Percentiles rank a stretch among this genome's conserved stretches.
Conservation (phyloP, 2,888 invertebrate genomes). For the Hydrotaea cyrtoneurina region DNA sequence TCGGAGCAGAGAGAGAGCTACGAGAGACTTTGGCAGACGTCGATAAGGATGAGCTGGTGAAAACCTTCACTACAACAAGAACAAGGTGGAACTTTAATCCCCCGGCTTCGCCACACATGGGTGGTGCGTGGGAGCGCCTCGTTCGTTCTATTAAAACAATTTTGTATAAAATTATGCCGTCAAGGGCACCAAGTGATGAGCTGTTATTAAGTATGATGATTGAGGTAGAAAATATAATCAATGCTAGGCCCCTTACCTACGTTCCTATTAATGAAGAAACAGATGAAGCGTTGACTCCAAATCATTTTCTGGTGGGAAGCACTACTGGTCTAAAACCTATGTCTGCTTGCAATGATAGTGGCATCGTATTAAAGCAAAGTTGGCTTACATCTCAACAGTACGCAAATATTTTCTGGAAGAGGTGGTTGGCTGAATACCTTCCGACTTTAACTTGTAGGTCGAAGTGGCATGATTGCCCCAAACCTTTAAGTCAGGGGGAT, state of each 20-base stretch:
- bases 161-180: constrained; percentile 11
- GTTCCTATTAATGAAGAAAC: constrained; percentile 43
- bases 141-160: constrained; percentile 51
- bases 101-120: constrained; percentile 48
- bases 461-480: constrained; percentile 31
- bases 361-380: constrained; percentile 16
- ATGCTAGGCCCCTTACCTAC: constrained; percentile 6
- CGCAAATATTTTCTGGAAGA: constrained; percentile 35
- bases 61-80: constrained; percentile 32
- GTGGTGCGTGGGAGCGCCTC: constrained; percentile 31
- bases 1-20: constrained; percentile 40
- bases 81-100: constrained; percentile 47
- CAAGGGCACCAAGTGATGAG: constrained; percentile 27
- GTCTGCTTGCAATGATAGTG: constrained; percentile 24
- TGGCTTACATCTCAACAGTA: constrained; percentile 48
- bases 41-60: constrained; percentile 6
- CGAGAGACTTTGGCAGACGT: constrained; percentile 29
- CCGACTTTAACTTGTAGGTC: constrained; percentile 34
- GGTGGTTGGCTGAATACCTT: constrained; percentile 32
- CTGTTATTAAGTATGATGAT: background rate
- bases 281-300: constrained; percentile 44
- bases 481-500: constrained; percentile 32
- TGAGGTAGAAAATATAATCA: background rate
- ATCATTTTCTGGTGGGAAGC: constrained; percentile 41
- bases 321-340: constrained; percentile 42